Percentiles rank a stretch among this genome's conserved stretches.
Evolutionary conservation across 2,113 vertebrate species (phyloP).

Genomic region (Acinonyx jubatus): DNA sequence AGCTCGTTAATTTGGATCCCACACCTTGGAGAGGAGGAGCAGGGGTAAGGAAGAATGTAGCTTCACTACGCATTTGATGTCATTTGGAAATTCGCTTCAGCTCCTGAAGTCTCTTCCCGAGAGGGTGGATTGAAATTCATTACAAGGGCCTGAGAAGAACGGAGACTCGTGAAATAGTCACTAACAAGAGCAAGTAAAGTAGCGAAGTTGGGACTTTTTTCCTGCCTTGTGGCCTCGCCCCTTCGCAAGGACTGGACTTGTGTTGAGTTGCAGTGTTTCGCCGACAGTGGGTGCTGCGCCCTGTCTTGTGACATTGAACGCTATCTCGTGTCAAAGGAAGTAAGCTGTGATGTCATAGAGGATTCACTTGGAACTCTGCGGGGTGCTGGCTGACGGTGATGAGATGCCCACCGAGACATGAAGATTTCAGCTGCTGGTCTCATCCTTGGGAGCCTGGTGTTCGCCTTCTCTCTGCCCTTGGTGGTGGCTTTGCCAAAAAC

Average conservation of each 20-base stretch:
- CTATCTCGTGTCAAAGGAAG: background rate
- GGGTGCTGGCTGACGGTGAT: background rate
- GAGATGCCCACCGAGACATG: background rate
- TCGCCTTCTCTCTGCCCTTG: background rate
- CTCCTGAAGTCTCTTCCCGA: slow-evolving; percentile 27
- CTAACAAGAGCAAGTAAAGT: background rate
- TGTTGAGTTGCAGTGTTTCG: background rate
- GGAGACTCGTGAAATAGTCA: background rate
- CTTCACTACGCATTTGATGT: background rate
- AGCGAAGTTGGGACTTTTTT: background rate
- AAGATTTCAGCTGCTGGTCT: background rate
- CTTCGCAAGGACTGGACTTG: background rate
- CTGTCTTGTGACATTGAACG: background rate
- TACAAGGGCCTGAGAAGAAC: background rate
- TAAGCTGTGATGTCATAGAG: background rate
- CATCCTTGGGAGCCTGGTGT: background rate
- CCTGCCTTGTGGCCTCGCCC: background rate
- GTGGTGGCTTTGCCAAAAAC: background rate
- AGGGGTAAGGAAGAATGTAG: background rate
- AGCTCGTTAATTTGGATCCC: background rate
- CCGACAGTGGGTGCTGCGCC: background rate
- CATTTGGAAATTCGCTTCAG: background rate
- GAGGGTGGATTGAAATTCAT: background rate
- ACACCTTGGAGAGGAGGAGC: background rate
- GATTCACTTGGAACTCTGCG: background rate